phyloP scores from a whole-genome alignment of 2,797 vertebrate species.

The Catamblyrhynchus diadema region DNA sequence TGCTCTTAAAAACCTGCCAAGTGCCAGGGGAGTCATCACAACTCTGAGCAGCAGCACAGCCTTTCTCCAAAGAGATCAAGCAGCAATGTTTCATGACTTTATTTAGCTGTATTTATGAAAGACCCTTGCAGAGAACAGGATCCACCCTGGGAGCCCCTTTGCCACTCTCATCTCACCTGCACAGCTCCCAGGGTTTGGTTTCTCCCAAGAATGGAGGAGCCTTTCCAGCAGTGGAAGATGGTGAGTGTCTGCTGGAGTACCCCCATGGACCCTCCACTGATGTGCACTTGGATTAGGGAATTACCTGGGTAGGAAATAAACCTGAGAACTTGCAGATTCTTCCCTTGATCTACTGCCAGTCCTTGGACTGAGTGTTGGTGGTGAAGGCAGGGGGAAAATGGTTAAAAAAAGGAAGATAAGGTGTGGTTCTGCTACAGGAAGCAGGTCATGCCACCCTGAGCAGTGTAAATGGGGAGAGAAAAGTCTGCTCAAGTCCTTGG shows the following conservation, averaged over 20 bases:
- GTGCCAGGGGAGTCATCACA: not conserved
- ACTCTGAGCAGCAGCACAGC: not conserved
- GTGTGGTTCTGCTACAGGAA: not conserved
- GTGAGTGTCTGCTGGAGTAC: not conserved
- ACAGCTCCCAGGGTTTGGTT: not conserved
- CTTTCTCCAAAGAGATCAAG: not conserved
- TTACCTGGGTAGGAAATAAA: not conserved
- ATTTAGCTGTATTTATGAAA: not conserved
- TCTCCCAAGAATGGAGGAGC: fast-evolving
- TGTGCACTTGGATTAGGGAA: not conserved
- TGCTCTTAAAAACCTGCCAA: not conserved
- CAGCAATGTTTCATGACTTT: not conserved
- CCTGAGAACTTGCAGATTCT: not conserved
- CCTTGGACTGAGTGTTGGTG: not conserved
- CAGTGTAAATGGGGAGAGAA: not conserved
- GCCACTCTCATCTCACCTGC: not conserved
- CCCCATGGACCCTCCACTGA: not conserved
- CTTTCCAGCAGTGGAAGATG: not conserved
- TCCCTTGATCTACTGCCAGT: not conserved
- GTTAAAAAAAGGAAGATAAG: not conserved
- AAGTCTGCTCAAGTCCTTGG: not conserved
- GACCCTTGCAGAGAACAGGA: not conserved
- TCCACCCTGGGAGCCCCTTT: not conserved
- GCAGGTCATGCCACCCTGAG: not conserved
- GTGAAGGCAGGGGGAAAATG: not conserved